Conservation (phyloP, 2,888 invertebrate species). For the Patella depressa region DNA sequence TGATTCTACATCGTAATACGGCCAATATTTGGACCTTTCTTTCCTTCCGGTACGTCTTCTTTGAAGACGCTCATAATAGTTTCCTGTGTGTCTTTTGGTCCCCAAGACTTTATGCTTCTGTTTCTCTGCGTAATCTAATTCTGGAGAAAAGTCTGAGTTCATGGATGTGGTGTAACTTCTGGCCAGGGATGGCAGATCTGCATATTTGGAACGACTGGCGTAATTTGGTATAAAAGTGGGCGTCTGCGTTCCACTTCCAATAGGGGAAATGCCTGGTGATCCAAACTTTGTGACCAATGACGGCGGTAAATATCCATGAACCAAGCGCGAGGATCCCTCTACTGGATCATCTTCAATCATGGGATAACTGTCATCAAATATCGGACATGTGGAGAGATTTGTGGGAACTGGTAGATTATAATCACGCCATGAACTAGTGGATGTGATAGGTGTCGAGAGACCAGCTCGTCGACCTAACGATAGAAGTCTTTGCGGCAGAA, state of each 20-base stretch:
- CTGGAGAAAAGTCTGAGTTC: conserved; percentile 18
- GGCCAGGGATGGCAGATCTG: neutral
- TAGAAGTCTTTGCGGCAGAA: neutral
- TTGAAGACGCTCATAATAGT: conserved; percentile 46
- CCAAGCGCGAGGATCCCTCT: neutral
- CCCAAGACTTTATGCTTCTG: conserved; percentile 42
- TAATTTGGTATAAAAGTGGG: conserved; percentile 7
- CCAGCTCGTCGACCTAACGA: conserved; percentile 2
- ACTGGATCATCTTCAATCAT: neutral
- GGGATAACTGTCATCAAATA: neutral
- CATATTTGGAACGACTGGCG: neutral
- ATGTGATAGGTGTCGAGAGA: neutral
- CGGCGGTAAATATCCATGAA: conserved; percentile 8
- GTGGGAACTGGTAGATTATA: conserved; percentile 9
- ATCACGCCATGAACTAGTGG: conserved; percentile 13
- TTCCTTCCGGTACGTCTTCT: conserved; percentile 37
- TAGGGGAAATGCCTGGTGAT: conserved; percentile 13
- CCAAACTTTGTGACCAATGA: neutral
- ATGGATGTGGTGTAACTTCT: neutral
- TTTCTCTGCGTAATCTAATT: conserved; percentile 20
- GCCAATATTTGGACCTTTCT: conserved; percentile 46
- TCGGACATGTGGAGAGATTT: conserved; percentile 6
- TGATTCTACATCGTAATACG: conserved; percentile 52
- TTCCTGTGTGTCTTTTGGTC: conserved; percentile 42
- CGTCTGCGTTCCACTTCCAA: conserved; percentile 20